phyloP scores from a whole-genome alignment of 2,888 invertebrate species.

The Venusia cambrica region DNA sequence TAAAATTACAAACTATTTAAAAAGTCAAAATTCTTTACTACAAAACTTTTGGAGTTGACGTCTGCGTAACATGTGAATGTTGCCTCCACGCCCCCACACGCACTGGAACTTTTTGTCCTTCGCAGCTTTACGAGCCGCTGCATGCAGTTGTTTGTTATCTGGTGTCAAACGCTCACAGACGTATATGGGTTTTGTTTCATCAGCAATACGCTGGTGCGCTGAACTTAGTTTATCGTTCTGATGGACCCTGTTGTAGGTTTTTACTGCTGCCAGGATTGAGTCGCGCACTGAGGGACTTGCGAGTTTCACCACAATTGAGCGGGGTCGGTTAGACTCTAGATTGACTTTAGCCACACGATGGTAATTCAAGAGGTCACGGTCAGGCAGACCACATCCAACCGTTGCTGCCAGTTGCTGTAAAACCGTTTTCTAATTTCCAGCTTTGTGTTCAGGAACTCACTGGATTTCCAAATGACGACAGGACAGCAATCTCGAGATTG shows the following conservation, averaged over 20 bases:
- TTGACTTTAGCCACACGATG: constrained; percentile 4
- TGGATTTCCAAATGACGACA: constrained; percentile 5
- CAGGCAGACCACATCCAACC: neutral
- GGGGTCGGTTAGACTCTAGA: constrained; percentile 4
- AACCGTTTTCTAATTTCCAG: constrained; percentile 1
- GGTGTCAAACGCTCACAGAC: constrained; percentile 3
- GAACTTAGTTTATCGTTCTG: constrained; percentile 2
- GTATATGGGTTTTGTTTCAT: neutral
- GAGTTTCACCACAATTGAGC: constrained; percentile 4
- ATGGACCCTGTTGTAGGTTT: constrained; percentile 1
- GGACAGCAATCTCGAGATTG: constrained; percentile 5
- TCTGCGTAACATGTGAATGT: neutral
- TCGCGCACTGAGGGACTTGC: constrained; percentile 6
- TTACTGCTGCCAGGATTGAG: neutral
- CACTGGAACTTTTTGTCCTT: constrained; percentile 8
- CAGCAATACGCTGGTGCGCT: constrained; percentile 1
- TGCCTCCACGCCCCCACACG: constrained; percentile 29
- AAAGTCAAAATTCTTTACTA: constrained; percentile 1
- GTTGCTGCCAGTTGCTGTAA: neutral
- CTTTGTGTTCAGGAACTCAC: constrained; percentile 1
- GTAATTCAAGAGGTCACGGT: neutral
- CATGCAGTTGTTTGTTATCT: constrained; percentile 3
- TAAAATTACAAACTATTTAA: neutral
- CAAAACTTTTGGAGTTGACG: neutral
- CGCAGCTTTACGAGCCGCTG: constrained; percentile 1